Conservation (phyloP, 1,140 invertebrate species). For the Rhizoglyphus robini region DNA sequence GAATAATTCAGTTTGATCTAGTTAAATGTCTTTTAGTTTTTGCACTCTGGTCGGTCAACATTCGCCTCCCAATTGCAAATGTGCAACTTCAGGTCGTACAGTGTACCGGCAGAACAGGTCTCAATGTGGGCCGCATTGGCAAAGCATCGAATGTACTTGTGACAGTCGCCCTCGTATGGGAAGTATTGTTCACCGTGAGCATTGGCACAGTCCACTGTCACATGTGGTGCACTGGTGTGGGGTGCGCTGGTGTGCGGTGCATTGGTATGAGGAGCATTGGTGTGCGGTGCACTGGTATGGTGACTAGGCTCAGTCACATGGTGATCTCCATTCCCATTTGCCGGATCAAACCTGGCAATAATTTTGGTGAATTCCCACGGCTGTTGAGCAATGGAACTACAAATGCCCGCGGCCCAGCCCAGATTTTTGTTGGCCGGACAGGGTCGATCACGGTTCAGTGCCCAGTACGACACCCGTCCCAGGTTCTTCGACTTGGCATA, state of each 20-base stretch:
- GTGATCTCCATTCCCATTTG: neutral
- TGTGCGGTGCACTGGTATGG: neutral
- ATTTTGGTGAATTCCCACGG: conserved; percentile 6
- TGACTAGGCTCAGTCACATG: neutral
- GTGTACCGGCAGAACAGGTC: neutral
- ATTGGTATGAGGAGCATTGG: neutral
- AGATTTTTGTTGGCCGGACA: neutral
- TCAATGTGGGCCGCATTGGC: neutral
- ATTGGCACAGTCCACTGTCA: conserved; percentile 3
- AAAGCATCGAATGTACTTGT: conserved; percentile 12
- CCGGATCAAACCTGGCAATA: conserved; percentile 7
- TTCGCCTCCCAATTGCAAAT: neutral
- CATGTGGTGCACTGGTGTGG: neutral
- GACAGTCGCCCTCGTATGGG: conserved; percentile 2
- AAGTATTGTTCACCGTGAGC: conserved; percentile 4
- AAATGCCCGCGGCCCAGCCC: conserved; percentile 9
- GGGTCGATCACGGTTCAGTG: conserved; percentile 13
- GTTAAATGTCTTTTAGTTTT: neutral
- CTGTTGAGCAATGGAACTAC: conserved; percentile 6
- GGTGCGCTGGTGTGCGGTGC: neutral
- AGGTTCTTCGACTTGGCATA: neutral
- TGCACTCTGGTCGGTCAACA: conserved; percentile 6
- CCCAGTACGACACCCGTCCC: conserved; percentile 12
- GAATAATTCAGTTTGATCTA: too few relatives aligned
- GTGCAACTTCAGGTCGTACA: conserved; percentile 2